Base-by-base conservation (phyloP, 2,797 vertebrate genomes). In the Micropoecilia bifurca region DNA sequence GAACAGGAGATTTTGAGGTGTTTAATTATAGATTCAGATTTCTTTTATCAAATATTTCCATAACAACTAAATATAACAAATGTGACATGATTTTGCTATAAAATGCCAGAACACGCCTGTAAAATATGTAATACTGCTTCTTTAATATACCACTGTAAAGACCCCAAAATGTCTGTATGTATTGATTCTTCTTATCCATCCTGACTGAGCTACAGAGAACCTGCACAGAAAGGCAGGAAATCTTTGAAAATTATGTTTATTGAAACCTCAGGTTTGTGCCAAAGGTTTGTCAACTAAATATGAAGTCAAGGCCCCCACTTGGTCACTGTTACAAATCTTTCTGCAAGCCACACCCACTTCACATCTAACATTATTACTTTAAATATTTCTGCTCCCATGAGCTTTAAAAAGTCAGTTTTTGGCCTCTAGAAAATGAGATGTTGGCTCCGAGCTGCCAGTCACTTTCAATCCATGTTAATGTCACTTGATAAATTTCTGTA, bases 401-500 rank as follows among this genome's bases (percentile, higher is more conserved):
- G 81, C 47, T 71, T 9, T 46, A 30, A 61, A 9, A 53, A 73
- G 6, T 33, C 0, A 3, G 9, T 43, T 0, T 61, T 75, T 85
- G 71, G 6, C 69, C 30, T 50, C 8, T 45, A 72, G 72, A 53
- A 83, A 87, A 79, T 71, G 80, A 59, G 83, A 68, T 25, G 7
- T 80, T 71, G 59, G 57, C 25, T 82, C 73, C 36, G 78, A 85
- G 78, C 76, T 80, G 76, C 39, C 79, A 77, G 63, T 80, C 73
- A n/a, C 76, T 80, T 86, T 79, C 79, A 87, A 88, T 87, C 81
- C 81, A 87, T 85, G 83, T 86, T 76, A 86, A 88, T 87, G 87
- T 77, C 79, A 80, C 83, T 83, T 73, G 81, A 89, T 87, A 79
- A 50, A 91, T 89, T 80, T 85, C 87, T 77, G 74, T 79, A 79